Evolutionary conservation across 2,797 vertebrate species (phyloP).

Genomic region (Potorous gilbertii): DNA sequence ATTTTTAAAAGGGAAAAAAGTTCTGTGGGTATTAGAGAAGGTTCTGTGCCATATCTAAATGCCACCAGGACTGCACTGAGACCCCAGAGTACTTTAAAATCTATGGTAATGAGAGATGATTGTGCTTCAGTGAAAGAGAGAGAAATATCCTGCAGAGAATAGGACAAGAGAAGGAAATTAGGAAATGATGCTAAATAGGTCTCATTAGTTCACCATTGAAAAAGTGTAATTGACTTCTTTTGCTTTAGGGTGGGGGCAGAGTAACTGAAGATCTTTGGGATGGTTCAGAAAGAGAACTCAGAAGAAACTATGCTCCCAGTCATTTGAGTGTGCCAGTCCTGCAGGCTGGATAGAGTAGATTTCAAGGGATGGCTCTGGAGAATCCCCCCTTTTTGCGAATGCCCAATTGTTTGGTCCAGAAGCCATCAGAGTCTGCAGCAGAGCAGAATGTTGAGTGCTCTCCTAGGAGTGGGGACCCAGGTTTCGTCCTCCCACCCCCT

Average conservation of each 20-base stretch:
- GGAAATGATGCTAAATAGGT: constrained; percentile 53
- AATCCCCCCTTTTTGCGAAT: constrained; percentile 16
- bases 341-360: constrained; percentile 17
- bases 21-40: constrained; percentile 65
- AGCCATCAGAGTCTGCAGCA: not conserved
- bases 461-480: not conserved
- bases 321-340: constrained; percentile 13
- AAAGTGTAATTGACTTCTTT: constrained; percentile 45
- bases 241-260: not conserved
- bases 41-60: constrained; percentile 69
- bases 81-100: constrained; percentile 63
- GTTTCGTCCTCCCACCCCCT: not conserved
- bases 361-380: not conserved
- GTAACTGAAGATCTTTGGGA: constrained; percentile 42
- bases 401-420: constrained; percentile 27
- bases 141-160: constrained; percentile 59
- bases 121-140: constrained; percentile 57
- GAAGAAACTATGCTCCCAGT: constrained; percentile 30
- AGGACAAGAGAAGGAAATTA: constrained; percentile 50
- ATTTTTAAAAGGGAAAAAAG: constrained; percentile 51
- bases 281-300: constrained; percentile 31
- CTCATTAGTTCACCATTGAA: constrained; percentile 68
- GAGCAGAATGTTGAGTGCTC: not conserved
- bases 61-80: constrained; percentile 69
- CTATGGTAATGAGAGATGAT: constrained; percentile 66